A percentile compares a stretch with the other conserved stretches of the same genome.
phyloP scores from a whole-genome alignment of 2,113 vertebrate species.

The Megaptera novaeangliae region DNA sequence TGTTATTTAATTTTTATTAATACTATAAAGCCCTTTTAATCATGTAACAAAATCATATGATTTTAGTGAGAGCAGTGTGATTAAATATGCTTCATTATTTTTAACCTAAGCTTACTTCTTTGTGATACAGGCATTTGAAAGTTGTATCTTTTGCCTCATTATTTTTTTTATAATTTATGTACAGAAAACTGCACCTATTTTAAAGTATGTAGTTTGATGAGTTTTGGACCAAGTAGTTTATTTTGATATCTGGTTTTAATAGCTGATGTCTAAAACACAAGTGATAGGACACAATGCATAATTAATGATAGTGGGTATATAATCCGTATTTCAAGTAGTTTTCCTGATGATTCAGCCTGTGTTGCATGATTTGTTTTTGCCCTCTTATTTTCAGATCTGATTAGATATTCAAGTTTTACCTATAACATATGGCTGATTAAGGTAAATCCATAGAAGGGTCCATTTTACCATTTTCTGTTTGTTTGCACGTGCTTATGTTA shows the following conservation, averaged over 20 bases:
- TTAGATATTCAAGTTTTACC: background rate
- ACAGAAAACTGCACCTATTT: background rate
- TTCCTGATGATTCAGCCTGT: background rate
- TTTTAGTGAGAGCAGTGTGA: background rate
- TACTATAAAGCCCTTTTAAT: background rate
- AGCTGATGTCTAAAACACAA: background rate
- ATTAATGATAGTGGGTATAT: background rate
- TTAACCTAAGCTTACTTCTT: background rate
- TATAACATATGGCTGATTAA: background rate
- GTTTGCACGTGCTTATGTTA: background rate
- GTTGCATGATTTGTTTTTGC: background rate
- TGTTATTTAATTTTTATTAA: conserved; percentile 11
- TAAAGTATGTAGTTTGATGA: background rate
- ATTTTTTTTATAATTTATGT: background rate
- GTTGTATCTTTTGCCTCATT: background rate
- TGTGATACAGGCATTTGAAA: background rate
- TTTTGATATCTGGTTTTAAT: background rate
- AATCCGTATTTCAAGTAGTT: background rate
- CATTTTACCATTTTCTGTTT: background rate
- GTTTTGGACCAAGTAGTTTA: background rate
- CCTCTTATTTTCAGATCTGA: background rate
- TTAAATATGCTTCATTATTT: conserved; percentile 28
- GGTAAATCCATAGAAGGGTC: background rate
- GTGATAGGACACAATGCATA: background rate
- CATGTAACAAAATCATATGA: background rate